Base-by-base conservation (phyloP, 2,888 invertebrate genomes). In the Arenicola marina region DNA sequence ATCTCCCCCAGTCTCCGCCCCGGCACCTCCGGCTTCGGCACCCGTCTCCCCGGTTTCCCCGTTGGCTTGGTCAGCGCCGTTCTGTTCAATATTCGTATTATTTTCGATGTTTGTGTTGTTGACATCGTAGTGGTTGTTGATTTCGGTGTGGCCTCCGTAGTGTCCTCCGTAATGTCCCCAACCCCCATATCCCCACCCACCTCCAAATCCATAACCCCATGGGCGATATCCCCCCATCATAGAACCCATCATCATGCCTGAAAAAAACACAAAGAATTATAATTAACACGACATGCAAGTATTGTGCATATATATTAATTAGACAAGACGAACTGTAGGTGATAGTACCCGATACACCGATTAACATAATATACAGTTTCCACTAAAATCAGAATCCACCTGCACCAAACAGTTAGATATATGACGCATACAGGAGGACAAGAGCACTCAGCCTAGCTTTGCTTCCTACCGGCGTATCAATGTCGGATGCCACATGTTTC, bases 61-160 rank as follows among this genome's bases (percentile, higher is more conserved):
- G 24, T 56, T 56, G 4, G 38, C 21, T 24, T 44, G 46, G 24
- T 56, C 45, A 15, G 11, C 44, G 11, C 45, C 44, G 15, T 44
- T 44, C 11, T 48, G 7, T 21, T 21, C n/a, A 7, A 15, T 21
- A 26, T 48, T 26, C 7, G n/a, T 48, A 21, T 11, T 48, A 24
- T 56, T 56, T 45, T 56, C 44, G 26, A 43, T 44, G 44, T 56
- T 44, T 7, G 38, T 56, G 56, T 56, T 56, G 56, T 56, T 56
- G 44, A 56, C 26, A 11, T 56, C 44, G 18, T 44, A 48, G 38
- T 43, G n/a, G 44, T 56, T 44, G 29, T 28, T 7, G 7, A 54
- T 31, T 11, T 54, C 7, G 18, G 18, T 31, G 31, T 29, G 28
- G 54, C 18, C 21, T 11, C 21, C 48, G 32, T 53, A 32, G 33